phyloP scores from a whole-genome alignment of 2,113 vertebrate genomes.

The Ailurus styani region DNA sequence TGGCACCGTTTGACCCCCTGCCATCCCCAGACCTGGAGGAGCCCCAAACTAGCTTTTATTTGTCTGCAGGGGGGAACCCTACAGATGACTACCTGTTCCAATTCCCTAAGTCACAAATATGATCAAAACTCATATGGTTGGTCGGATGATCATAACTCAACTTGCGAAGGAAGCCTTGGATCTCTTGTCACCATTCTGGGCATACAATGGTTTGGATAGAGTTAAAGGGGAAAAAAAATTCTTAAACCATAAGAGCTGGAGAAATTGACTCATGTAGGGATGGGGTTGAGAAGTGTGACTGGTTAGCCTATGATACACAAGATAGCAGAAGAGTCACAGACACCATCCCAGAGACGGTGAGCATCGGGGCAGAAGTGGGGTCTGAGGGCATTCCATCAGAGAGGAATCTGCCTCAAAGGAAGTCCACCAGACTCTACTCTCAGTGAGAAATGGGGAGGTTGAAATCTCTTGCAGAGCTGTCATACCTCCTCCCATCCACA shows the following conservation, averaged over 20 bases:
- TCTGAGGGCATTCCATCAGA: neutral
- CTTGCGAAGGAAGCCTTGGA: neutral
- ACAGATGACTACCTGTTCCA: neutral
- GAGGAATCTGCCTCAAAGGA: neutral
- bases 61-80: neutral
- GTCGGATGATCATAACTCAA: neutral
- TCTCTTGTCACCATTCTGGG: neutral
- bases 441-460: neutral
- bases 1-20: neutral
- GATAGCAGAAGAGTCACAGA: neutral
- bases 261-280: neutral
- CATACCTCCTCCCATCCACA: neutral
- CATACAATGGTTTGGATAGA: neutral
- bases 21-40: neutral
- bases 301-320: neutral
- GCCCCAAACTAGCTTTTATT: neutral
- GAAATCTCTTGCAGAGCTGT: neutral
- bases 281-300: neutral
- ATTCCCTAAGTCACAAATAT: neutral
- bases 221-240: neutral
- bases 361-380: neutral
- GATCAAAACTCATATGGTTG: neutral
- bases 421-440: neutral
- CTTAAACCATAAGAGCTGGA: neutral
- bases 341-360: neutral